A percentile compares a stretch with the other conserved stretches of the same genome.
These are phyloP conservation scores for Sinocyclocheilus grahami DNA, from an alignment of 2,113 vertebrate species.

Conservation along the genomic window DNA sequence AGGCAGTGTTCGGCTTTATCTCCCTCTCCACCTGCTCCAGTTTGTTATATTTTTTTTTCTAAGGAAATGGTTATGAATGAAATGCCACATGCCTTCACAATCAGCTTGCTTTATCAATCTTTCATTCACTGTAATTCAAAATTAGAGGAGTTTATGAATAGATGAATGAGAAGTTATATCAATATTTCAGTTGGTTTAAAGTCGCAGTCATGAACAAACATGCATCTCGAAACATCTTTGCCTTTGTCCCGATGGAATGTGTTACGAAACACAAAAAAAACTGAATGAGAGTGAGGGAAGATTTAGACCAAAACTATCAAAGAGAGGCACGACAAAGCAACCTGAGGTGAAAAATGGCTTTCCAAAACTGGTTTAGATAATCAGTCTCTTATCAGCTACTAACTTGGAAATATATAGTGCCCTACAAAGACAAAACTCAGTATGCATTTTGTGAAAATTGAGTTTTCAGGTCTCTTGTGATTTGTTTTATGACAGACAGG, in stretches of 20 bases:
- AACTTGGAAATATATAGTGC: not conserved
- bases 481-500: not conserved
- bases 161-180: slow-evolving; percentile 60
- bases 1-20: not conserved
- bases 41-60: slow-evolving; percentile 1
- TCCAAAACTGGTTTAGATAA: not conserved
- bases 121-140: slow-evolving; percentile 65
- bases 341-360: not conserved
- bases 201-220: slow-evolving; percentile 53
- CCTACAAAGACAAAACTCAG: not conserved
- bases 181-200: slow-evolving; percentile 64
- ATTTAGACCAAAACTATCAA: not conserved
- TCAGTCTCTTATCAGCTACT: not conserved
- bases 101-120: slow-evolving; percentile 41
- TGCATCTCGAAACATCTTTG: slow-evolving; percentile 21
- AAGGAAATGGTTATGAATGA: slow-evolving; percentile 25
- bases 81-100: not conserved
- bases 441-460: not conserved
- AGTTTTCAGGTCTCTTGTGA: not conserved
- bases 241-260: not conserved
- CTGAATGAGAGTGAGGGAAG: not conserved
- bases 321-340: not conserved
- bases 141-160: slow-evolving; percentile 61
- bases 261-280: slow-evolving; percentile 36
- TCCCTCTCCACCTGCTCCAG: slow-evolving; percentile 21